Evolutionary conservation across 2,888 invertebrate genomes (phyloP), one percentile per base, ranked within the genome.

Genomic region (Caenorhabditis sp.): DNA sequence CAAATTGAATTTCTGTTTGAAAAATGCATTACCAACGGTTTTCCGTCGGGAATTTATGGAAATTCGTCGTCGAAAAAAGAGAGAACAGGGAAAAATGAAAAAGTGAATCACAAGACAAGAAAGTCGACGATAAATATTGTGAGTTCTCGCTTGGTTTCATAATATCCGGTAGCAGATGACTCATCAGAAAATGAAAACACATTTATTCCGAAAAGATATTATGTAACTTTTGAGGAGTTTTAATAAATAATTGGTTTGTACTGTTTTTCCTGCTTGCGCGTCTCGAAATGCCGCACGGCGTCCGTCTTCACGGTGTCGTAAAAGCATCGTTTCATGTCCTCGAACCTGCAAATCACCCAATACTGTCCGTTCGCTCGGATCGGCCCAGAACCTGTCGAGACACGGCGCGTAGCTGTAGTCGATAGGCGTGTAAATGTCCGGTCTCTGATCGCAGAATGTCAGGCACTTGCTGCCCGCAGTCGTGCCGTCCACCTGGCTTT

Each of bases 241-340:
- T 13, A 41, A n/a, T 41, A 41, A 41, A 41, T 9, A n/a, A 15
- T 17, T 15, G 3, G n/a, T 6, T 3, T 2, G 13, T 2, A 17
- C 41, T 59, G 35, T 17, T 63, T 41, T 8, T 41, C 7, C 8
- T 26, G 30, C 22, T 56, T 66, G 22, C 26, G 58, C 9, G 58
- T 4, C 11, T 52, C 30, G 52, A 78, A 75, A 46, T 75, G 78
- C 17, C 35, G 45, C 6, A 32, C 32, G 1, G 78, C 73, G 17
- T 56, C 61, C 17, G 50, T 24, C 24, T 62, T 65, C 39, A 87
- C 79, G 45, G 85, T 83, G 22, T 87, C 82, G 58, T 83, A 87
- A 70, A 87, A 86, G 50, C 87, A 87, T 9, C 81, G 72, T 50
- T 87, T 86, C 79, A 87, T 86, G 43, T 73, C 72, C 62, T 87